Evolutionary conservation across 2,888 invertebrate genomes (phyloP), one percentile per base, ranked within the genome.

Genomic region (Eristalis pertinax): DNA sequence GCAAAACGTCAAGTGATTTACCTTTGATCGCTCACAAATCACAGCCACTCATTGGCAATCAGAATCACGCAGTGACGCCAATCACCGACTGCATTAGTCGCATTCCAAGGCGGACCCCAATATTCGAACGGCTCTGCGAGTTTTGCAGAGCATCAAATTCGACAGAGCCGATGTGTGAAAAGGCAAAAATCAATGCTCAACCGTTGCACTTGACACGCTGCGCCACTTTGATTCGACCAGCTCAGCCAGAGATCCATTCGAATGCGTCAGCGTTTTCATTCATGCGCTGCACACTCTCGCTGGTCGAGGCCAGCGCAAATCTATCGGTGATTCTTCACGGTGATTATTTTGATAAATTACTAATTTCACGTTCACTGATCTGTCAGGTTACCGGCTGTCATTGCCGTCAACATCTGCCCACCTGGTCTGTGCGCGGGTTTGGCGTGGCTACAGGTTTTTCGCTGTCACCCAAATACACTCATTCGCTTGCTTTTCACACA

Each of bases 321-420:
- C 62, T 32, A 75, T 65, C 50, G 62, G 69, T 26, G 62, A 80
- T 80, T 70, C 7, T 75, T 75, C 80, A 84, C 65, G 74, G 65
- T 70, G 43, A 50, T 75, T 80, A 60, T 72, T 80, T 84, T 84
- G 75, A 80, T 80, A 75, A 80, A 84, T 84, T 80, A 79, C 67
- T 70, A 72, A 72, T 76, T 72, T 84, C 41, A 32, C 84, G 67
- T 64, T 81, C 72, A 58, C 67, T 72, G 84, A 81, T 63, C 76
- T 72, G 84, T 43, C 76, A 81, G 72, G 72, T 81, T 62, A 85
- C 81, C 72, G 72, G 72, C 84, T 81, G 67, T 32, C 84, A 32
- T n/a, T 72, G 68, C 35, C 70, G 76, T 85, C 78, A 84, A 58
- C 75, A 24, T 70, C 80, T 72, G 41, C 41, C 78, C 73, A 70